Base-by-base conservation (phyloP, 2,888 invertebrate species). In the Tigriopus californicus region DNA sequence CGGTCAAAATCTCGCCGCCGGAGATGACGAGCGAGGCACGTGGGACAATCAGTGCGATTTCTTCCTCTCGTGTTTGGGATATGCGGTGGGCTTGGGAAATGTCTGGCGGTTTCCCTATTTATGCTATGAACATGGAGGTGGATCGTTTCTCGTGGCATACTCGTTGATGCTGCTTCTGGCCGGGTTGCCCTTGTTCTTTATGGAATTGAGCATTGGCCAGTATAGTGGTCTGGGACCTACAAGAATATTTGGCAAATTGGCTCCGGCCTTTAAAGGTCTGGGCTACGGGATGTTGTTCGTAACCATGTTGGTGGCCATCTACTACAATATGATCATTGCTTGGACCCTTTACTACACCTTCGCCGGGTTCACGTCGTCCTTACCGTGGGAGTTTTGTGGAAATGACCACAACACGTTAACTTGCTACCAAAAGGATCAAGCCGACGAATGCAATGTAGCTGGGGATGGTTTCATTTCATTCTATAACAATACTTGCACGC, bases 121-220 rank as follows among this genome's bases (percentile, higher is more conserved):
- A 25, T 82, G 82, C 70, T 82, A 83, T 69, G 81, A 81, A 63
- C 82, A 83, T 68, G 83, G 83, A 51, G 83, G 83, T 66, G 83
- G 80, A 79, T 85, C 85, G 65, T 79, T 90, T 62, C 77, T 94
- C 65, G 83, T 92, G 77, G 91, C 92, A 8, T 78, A 86, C 64
- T 77, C 83, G 24, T 77, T 83, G 24, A 69, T 89, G 67, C 76
- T 91, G 70, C 80, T 87, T 41, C 79, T 84, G 65, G 83, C 83
- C 59, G 85, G 85, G 8, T 73, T 86, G 60, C 86, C 86, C 25
- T 75, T 86, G 11, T 83, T 85, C 78, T 85, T 85, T 67, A 82
- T 85, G 80, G 86, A 87, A 69, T 73, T 85, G 15, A 80, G 85
- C 0, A 80, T 87, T 63, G 87, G 87, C 0, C 87, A 88, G 70